These are phyloP conservation scores for Prorops nasuta DNA, from an alignment of 1,140 invertebrate genomes.

Conservation along the genomic window DNA sequence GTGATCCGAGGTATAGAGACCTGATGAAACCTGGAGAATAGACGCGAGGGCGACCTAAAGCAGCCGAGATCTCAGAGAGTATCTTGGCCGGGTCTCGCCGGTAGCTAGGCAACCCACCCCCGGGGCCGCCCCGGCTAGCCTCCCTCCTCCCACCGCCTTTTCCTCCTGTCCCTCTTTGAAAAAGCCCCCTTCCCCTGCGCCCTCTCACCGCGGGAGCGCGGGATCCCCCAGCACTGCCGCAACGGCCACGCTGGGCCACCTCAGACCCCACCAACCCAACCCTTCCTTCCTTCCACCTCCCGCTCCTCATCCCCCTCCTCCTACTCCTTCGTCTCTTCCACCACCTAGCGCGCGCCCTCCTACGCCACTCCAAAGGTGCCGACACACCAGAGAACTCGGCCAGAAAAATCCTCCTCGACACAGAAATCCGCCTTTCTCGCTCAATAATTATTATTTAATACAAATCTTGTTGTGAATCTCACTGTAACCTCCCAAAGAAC, in stretches of 20 bases:
- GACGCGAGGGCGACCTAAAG: constrained; percentile 25
- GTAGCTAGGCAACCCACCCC: constrained; percentile 57
- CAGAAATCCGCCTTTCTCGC: too few relatives aligned
- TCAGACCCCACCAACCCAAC: constrained; percentile 48
- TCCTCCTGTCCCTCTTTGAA: constrained; percentile 45
- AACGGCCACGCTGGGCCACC: constrained; percentile 55
- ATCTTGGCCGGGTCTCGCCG: constrained; percentile 57
- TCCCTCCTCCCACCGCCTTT: constrained; percentile 28
- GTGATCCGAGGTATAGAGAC: constrained; percentile 15
- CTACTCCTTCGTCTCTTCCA: constrained; percentile 8
- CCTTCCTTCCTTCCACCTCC: constrained; percentile 10
- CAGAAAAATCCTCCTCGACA: constrained; percentile 35
- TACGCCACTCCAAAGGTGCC: constrained; percentile 3
- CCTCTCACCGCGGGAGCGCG: constrained; percentile 48
- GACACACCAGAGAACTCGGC: constrained; percentile 33
- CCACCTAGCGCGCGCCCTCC: constrained; percentile 3
- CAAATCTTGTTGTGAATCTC: too few relatives aligned
- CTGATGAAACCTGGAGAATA: constrained; percentile 24
- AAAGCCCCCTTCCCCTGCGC: constrained; percentile 26
- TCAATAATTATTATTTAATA: too few relatives aligned
- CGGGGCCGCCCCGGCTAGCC: constrained; percentile 21
- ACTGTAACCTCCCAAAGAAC: too few relatives aligned
- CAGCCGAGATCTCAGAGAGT: constrained; percentile 49
- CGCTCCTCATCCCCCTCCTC: constrained; percentile 7
- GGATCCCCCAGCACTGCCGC: constrained; percentile 52